phyloP scores from a whole-genome alignment of 2,113 vertebrate species.

The Typhlomys cinereus region DNA sequence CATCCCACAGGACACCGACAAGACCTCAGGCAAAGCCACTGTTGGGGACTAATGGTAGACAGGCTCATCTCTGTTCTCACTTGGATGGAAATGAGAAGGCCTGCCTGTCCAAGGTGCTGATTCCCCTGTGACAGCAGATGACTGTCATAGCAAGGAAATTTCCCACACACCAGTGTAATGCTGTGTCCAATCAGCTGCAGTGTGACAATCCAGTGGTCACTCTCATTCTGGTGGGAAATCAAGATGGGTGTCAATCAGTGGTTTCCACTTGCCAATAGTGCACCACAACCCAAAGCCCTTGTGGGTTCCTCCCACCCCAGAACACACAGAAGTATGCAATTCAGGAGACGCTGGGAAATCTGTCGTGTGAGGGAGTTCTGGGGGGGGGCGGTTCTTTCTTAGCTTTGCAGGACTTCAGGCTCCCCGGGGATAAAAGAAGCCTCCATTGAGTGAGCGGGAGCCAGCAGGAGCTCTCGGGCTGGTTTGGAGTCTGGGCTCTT shows the following conservation, averaged over 20 bases:
- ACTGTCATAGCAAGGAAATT: neutral
- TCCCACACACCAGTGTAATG: neutral
- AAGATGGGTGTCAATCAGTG: neutral
- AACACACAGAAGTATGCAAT: neutral
- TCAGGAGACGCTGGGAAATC: neutral
- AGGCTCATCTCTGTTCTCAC: neutral
- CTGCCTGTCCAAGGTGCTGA: neutral
- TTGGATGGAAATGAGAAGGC: neutral
- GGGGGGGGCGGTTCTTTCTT: neutral
- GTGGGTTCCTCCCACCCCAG: neutral
- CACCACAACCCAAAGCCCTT: neutral
- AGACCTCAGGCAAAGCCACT: no score
- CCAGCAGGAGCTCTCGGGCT: neutral
- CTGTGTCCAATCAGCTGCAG: neutral
- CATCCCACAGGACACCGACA: accelerated
- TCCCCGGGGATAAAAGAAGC: neutral
- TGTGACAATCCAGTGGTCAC: accelerated
- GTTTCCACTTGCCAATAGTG: neutral
- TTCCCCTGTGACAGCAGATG: neutral
- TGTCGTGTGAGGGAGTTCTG: neutral
- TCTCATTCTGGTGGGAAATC: no score
- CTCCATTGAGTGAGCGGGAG: neutral
- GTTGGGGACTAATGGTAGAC: neutral
- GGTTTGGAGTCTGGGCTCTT: neutral
- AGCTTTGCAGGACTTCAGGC: neutral